Percentiles rank a stretch among this genome's conserved stretches.
phyloP scores from a whole-genome alignment of 2,888 invertebrate genomes.

The Amorpha juglandis region DNA sequence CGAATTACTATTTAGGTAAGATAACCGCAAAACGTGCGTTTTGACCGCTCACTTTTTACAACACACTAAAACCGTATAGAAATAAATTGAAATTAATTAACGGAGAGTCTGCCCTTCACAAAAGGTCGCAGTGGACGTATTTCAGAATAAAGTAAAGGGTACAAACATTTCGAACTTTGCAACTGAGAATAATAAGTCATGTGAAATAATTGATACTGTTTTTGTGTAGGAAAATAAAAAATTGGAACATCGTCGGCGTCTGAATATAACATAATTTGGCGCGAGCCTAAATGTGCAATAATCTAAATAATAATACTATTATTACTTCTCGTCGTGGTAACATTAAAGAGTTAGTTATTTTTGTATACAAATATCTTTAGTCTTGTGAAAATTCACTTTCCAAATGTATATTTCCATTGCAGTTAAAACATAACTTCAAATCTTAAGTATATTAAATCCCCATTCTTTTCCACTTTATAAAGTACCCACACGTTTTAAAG shows the following conservation, averaged over 20 bases:
- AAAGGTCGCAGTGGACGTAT: neutral
- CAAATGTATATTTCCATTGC: neutral
- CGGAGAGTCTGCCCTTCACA: constrained; percentile 26
- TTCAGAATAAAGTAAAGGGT: neutral
- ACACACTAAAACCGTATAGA: constrained; percentile 48
- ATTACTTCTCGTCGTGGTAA: too few species aligned
- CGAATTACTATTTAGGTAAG: constrained; percentile 73
- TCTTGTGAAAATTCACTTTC: neutral
- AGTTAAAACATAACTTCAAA: neutral
- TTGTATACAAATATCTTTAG: too few species aligned
- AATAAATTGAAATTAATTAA: constrained; percentile 28
- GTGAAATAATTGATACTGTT: neutral
- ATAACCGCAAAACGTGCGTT: constrained; percentile 66
- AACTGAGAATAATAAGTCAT: constrained; percentile 10
- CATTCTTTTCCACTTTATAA: constrained; percentile 52
- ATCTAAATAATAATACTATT: too few species aligned
- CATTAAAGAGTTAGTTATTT: too few species aligned
- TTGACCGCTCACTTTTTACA: constrained; percentile 41
- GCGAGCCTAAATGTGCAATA: too few species aligned
- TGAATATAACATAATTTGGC: too few species aligned
- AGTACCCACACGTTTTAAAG: constrained; percentile 52
- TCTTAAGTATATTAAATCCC: constrained; percentile 40
- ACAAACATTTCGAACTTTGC: neutral
- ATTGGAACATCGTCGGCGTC: too few species aligned
- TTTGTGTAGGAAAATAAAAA: too few species aligned